These are phyloP conservation scores for Rhynchonycteris naso DNA, from an alignment of 2,797 vertebrate genomes.

Conservation along the genomic window DNA sequence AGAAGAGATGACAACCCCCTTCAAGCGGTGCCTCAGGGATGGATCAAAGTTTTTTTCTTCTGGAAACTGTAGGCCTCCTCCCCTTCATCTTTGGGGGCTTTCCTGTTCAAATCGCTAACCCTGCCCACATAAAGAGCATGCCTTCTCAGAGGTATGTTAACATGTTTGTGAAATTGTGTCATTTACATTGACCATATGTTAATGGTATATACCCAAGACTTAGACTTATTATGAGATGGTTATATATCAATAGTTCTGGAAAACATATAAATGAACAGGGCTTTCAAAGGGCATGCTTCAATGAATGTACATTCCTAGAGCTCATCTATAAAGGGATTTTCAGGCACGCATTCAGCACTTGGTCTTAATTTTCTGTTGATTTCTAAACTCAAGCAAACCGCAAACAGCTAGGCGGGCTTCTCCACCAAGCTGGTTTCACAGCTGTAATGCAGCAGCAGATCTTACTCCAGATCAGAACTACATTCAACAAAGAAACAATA, in stretches of 20 bases:
- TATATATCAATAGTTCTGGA: conserved; percentile 67
- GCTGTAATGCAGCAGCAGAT: conserved; percentile 69
- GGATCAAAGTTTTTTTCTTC: conserved; percentile 62
- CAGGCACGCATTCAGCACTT: conserved; percentile 64
- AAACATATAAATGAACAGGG: conserved; percentile 6
- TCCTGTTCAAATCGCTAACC: not conserved
- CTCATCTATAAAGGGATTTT: conserved; percentile 67
- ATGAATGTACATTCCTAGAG: conserved; percentile 46
- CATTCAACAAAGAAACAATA: not conserved
- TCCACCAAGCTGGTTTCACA: conserved; percentile 80
- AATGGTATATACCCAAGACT: conserved; percentile 46
- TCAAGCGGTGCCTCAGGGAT: not conserved
- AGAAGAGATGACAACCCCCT: not conserved
- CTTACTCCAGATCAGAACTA: not conserved
- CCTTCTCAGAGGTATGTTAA: conserved; percentile 19
- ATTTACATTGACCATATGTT: conserved; percentile 58
- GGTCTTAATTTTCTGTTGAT: conserved; percentile 77
- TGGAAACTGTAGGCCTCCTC: not conserved
- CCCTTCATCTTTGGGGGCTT: conserved; percentile 1
- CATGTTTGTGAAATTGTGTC: conserved; percentile 42
- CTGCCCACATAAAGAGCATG: conserved; percentile 54
- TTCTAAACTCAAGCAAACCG: conserved; percentile 55
- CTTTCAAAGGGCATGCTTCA: conserved; percentile 70
- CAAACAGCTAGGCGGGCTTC: conserved; percentile 56
- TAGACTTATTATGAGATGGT: conserved; percentile 17